A percentile compares a stretch with the other conserved stretches of the same genome.
Evolutionary conservation across 2,888 invertebrate genomes (phyloP).

Genomic region (Callyntrura sp.): DNA sequence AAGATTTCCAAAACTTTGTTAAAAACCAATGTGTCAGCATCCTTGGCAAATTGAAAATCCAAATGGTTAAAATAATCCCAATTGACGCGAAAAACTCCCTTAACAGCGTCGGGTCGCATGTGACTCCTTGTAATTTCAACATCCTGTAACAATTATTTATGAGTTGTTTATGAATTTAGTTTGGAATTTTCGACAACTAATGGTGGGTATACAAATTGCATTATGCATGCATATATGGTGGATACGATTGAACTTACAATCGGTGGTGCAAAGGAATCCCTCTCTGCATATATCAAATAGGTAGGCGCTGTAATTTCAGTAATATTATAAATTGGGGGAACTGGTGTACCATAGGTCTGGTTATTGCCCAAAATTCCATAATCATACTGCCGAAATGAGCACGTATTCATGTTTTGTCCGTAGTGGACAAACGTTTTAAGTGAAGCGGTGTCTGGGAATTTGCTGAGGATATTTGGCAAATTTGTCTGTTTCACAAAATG

Average conservation of each 20-base stretch:
- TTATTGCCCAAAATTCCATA: slow-evolving; percentile 30
- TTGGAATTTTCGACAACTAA: neutral
- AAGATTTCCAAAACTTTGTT: neutral
- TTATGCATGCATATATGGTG: neutral
- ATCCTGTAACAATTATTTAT: slow-evolving; percentile 9
- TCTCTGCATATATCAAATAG: slow-evolving; percentile 34
- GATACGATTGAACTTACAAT: neutral
- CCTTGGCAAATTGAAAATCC: slow-evolving; percentile 47
- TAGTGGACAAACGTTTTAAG: slow-evolving; percentile 34
- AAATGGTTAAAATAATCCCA: slow-evolving; percentile 33
- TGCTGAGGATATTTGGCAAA: slow-evolving; percentile 45
- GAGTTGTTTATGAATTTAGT: too few relatives aligned
- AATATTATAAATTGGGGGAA: slow-evolving; percentile 39
- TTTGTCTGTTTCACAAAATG: slow-evolving; percentile 23
- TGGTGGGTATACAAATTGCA: neutral
- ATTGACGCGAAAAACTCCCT: neutral
- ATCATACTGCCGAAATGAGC: slow-evolving; percentile 47
- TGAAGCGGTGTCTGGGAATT: slow-evolving; percentile 35
- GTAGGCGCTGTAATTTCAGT: slow-evolving; percentile 19
- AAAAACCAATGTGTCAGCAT: slow-evolving; percentile 37
- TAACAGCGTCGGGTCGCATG: neutral
- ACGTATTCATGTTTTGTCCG: neutral
- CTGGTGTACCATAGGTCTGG: neutral
- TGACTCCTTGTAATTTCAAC: neutral
- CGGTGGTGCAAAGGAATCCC: slow-evolving; percentile 29